These are phyloP conservation scores for Odontocolon sp. DNA, from an alignment of 2,888 invertebrate genomes.

Conservation along the genomic window DNA sequence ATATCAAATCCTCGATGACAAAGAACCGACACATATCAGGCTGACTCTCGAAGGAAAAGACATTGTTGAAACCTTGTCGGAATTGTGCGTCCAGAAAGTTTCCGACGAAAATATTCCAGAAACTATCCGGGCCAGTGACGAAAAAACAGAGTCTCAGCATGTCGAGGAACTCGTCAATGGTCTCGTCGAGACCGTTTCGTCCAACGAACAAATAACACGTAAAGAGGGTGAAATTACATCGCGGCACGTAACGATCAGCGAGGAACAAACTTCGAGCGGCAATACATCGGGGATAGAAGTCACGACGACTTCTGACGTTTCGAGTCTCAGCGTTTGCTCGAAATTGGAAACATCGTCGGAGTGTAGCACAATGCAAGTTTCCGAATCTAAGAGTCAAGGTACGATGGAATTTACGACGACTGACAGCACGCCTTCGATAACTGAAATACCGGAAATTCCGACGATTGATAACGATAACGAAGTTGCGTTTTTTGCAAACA, in stretches of 20 bases:
- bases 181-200: not conserved
- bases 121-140: not conserved
- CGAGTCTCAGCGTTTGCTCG: not conserved
- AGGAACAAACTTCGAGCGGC: not conserved
- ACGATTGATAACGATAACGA: not conserved
- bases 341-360: not conserved
- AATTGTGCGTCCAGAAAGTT: slow-evolving; percentile 78
- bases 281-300: slow-evolving; percentile 44
- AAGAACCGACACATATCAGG: slow-evolving; percentile 86
- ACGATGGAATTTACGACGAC: not conserved
- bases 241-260: not conserved
- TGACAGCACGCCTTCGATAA: not conserved
- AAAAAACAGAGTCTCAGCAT: not conserved
- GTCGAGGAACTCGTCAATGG: not conserved
- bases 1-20: slow-evolving; percentile 86
- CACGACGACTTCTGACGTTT: slow-evolving; percentile 20
- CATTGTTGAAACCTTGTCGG: slow-evolving; percentile 84
- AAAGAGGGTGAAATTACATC: not conserved
- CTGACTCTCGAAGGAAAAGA: slow-evolving; percentile 85
- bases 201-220: not conserved
- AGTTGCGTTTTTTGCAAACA: not conserved
- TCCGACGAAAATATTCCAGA: not conserved
- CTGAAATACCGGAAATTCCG: too few species aligned
- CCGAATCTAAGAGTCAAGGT: slow-evolving; percentile 1
- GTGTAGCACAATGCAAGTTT: not conserved